Percentiles rank a stretch among this genome's conserved stretches.
phyloP scores from a whole-genome alignment of 2,797 vertebrate species.

The Sciurus vulgaris region DNA sequence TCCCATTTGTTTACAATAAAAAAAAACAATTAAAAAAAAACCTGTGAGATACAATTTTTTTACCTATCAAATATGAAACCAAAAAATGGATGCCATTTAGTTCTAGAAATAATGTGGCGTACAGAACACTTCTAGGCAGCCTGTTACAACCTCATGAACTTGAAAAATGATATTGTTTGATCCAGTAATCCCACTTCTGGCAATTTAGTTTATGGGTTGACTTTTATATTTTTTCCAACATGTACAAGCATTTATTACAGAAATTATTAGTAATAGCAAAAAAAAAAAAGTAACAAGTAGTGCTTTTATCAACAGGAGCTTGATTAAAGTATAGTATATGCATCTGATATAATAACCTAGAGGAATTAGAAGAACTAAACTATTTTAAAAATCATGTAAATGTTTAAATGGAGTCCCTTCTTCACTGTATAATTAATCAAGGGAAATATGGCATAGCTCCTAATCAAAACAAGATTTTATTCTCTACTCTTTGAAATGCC shows the following conservation, averaged over 20 bases:
- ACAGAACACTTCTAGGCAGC: neutral
- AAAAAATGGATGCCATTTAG: neutral
- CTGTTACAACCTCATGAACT: neutral
- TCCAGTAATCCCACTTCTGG: neutral
- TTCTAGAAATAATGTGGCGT: neutral
- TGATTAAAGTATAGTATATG: neutral
- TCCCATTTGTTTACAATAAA: too few relatives aligned
- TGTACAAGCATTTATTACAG: neutral
- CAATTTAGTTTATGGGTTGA: neutral
- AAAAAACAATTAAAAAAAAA: too few relatives aligned
- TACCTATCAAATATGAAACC: neutral
- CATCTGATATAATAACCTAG: neutral
- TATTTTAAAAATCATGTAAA: neutral
- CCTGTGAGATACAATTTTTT: neutral
- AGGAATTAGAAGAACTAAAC: neutral
- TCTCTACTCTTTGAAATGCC: neutral
- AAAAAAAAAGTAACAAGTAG: neutral
- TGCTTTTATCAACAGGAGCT: neutral
- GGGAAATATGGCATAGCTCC: neutral
- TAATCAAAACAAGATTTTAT: slow-evolving; percentile 6
- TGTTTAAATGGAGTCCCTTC: neutral
- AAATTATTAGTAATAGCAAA: neutral
- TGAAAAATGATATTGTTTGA: neutral
- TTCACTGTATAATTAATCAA: neutral
- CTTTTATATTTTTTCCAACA: neutral